Evolutionary conservation across 2,113 vertebrate species (phyloP).

Genomic region (Oryzias javanicus): DNA sequence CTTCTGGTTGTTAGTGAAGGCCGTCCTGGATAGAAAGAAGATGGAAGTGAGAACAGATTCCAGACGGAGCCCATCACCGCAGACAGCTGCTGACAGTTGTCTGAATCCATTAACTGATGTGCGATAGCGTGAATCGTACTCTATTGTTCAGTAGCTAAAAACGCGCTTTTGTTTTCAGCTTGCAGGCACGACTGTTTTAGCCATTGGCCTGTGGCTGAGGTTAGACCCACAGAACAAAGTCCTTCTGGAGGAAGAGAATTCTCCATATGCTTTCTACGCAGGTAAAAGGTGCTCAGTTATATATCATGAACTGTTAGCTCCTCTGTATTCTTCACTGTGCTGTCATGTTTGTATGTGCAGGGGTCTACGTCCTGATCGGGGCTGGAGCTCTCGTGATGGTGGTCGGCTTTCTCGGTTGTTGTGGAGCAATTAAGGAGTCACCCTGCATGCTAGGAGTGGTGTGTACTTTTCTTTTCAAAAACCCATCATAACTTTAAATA

Average conservation of each 20-base stretch:
- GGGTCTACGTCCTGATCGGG: constrained; percentile 92
- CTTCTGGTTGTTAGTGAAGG: neutral
- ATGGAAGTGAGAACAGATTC: neutral
- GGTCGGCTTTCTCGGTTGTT: constrained; percentile 96
- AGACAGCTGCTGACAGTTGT: constrained; percentile 7
- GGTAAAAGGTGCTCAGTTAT: constrained; percentile 40
- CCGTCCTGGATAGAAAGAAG: neutral
- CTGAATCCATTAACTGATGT: constrained; percentile 5
- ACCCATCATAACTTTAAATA: neutral
- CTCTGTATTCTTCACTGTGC: constrained; percentile 7
- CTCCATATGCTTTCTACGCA: constrained; percentile 65
- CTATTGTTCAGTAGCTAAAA: neutral
- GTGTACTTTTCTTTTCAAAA: constrained; percentile 47
- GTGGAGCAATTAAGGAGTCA: constrained; percentile 93
- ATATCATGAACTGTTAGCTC: neutral
- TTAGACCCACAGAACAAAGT: constrained; percentile 66
- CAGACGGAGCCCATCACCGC: constrained; percentile 2
- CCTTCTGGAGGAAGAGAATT: constrained; percentile 61
- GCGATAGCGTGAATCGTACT: neutral
- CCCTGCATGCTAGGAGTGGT: constrained; percentile 97
- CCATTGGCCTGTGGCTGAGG: constrained; percentile 63
- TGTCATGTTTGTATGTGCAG: constrained; percentile 59
- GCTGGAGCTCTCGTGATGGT: constrained; percentile 96
- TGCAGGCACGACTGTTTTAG: constrained; percentile 65
- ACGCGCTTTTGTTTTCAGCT: constrained; percentile 49